Percentiles rank a stretch among this genome's conserved stretches.
phyloP scores from a whole-genome alignment of 2,888 invertebrate species.

The Caradrina clavipalpis region DNA sequence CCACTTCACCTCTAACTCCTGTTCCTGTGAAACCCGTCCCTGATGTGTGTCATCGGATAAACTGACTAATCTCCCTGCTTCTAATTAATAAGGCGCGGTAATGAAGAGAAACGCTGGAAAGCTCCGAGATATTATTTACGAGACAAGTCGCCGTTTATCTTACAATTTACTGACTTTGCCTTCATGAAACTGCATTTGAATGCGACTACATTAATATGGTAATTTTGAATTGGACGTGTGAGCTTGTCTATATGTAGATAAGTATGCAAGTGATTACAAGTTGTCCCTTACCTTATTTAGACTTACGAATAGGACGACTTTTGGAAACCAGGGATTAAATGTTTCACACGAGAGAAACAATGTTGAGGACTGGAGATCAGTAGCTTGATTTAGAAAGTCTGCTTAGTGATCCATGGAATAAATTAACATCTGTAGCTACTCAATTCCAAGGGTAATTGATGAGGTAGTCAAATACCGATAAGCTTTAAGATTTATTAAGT shows the following conservation, averaged over 20 bases:
- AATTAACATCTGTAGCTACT: too few species aligned
- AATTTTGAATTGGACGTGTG: slow-evolving; percentile 55
- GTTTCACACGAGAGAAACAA: not conserved
- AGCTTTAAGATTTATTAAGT: not conserved
- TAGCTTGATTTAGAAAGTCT: not conserved
- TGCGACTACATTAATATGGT: slow-evolving; percentile 59
- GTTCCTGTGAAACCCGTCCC: slow-evolving; percentile 47
- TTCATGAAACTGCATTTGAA: slow-evolving; percentile 55
- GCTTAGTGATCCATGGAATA: not conserved
- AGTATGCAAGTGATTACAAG: slow-evolving; percentile 31
- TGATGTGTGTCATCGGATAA: slow-evolving; percentile 62
- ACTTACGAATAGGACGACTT: slow-evolving; percentile 30
- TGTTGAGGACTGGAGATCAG: not conserved
- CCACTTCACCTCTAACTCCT: not conserved
- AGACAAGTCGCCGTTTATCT: slow-evolving; percentile 53
- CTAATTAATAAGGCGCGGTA: slow-evolving; percentile 61
- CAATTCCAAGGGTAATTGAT: not conserved
- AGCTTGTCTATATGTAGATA: slow-evolving; percentile 56
- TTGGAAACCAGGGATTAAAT: slow-evolving; percentile 11
- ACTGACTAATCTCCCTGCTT: slow-evolving; percentile 46
- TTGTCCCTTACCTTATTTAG: slow-evolving; percentile 27
- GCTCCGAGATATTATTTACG: slow-evolving; percentile 59
- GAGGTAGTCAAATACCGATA: not conserved
- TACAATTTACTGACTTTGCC: slow-evolving; percentile 52
- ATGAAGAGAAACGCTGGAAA: slow-evolving; percentile 61